Base-by-base conservation (phyloP, 2,888 invertebrate species). In the Callosobruchus maculatus region DNA sequence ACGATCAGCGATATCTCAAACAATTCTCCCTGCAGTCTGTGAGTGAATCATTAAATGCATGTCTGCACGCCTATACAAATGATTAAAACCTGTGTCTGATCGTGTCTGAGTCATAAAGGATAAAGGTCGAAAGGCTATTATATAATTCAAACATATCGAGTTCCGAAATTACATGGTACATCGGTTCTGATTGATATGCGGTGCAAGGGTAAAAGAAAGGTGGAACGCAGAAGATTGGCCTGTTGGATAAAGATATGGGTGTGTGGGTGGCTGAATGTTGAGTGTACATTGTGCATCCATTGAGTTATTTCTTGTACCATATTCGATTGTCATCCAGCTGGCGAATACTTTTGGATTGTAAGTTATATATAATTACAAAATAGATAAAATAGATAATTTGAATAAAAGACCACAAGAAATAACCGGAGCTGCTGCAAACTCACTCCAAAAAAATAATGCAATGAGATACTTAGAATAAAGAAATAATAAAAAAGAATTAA, bases 201-300 rank as follows among this genome's bases (percentile, higher is more conserved):
- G 73, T 72, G 74, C 74, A 70, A 66, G 72, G 70, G 71, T 31
- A 75, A 80, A n/a, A 79, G 81, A 72, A 70, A 80, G 77, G 73
- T 78, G 78, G 82, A 80, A 81, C 78, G 80, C 77, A 79, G 79
- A 79, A 74, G 77, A 78, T 75, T 21, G 76, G 77, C 75, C 72
- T 74, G 76, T 3, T 49, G 49, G 13, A 49, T 49, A 49, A 49
- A 49, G 49, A 49, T 49, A 18, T 49, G 13, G 49, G 49, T 49
- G 49, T 49, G 5, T 49, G 49, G 13, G 13, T 49, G 49, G 49
- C 18, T 49, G 49, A 5, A 49, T 49, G 49, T 49, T 49, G 49
- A 49, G 3, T 13, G 13, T 49, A 26, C 26, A 26, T 26, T n/a
- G n/a, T n/a, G n/a, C n/a, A 49, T 13, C 4, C 13, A 18, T 13